Conservation (phyloP, 1,140 invertebrate genomes). For the Drosophila micromelanica region DNA sequence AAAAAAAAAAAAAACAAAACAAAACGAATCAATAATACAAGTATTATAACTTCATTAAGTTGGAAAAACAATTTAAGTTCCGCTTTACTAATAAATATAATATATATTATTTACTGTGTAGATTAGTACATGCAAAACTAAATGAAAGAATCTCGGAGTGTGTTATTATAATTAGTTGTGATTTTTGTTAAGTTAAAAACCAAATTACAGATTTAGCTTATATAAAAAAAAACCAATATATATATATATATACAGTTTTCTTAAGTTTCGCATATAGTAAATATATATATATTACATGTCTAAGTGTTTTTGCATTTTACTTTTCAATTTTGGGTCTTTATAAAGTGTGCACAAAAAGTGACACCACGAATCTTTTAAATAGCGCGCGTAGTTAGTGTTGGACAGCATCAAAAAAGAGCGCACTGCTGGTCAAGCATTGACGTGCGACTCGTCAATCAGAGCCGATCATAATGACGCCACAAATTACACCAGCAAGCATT, state of each 20-base stretch:
- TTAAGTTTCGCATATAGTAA: constrained; percentile 48
- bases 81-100: constrained; percentile 13
- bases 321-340: constrained; percentile 5
- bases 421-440: constrained; percentile 27
- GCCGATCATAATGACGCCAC: constrained; percentile 28
- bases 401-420: constrained; percentile 9
- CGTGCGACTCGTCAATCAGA: constrained; percentile 32
- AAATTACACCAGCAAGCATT: constrained; percentile 3
- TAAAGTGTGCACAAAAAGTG: not conserved
- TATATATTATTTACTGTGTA: constrained; percentile 45
- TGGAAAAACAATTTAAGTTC: constrained; percentile 21
- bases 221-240: constrained; percentile 29
- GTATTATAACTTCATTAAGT: constrained; percentile 50
- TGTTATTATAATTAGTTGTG: constrained; percentile 76
- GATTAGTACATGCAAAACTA: constrained; percentile 47
- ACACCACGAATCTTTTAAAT: constrained; percentile 24
- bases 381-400: constrained; percentile 56
- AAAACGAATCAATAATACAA: constrained; percentile 24
- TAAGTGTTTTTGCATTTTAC: constrained; percentile 12
- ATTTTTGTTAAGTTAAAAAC: constrained; percentile 63
- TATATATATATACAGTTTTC: constrained; percentile 32
- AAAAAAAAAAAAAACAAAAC: too few relatives aligned
- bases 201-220: constrained; percentile 50
- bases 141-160: constrained; percentile 45
- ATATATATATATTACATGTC: constrained; percentile 53